Conservation (phyloP, 2,797 vertebrate genomes). For the Eospalax fontanierii region DNA sequence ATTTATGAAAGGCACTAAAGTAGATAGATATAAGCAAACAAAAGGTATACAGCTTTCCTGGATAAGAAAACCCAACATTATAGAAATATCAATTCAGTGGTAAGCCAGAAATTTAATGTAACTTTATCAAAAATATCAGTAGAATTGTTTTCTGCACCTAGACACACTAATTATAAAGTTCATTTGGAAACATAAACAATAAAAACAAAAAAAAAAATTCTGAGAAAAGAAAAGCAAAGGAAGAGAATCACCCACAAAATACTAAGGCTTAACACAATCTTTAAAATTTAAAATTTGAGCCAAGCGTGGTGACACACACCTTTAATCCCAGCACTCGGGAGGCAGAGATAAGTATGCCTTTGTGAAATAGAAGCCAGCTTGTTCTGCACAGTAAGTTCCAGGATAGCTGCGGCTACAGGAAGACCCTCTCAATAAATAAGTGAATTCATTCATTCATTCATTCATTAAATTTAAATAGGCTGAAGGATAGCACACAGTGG, state of each 20-base stretch:
- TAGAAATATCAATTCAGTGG: background rate
- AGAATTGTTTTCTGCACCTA: background rate
- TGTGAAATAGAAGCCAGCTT: no score
- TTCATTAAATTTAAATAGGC: no score
- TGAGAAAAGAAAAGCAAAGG: background rate
- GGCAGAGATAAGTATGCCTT: no score
- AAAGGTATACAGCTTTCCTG: background rate
- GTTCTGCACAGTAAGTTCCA: no score
- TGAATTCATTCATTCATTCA: no score
- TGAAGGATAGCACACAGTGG: background rate
- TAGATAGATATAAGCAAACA: background rate
- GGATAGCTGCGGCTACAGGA: no score
- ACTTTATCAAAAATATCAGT: background rate
- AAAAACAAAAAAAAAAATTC: background rate
- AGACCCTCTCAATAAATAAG: no score
- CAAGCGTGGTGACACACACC: no score
- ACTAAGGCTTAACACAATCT: background rate
- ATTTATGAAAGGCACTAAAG: constrained; percentile 8
- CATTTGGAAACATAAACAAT: background rate
- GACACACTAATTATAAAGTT: background rate
- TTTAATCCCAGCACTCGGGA: no score
- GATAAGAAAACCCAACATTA: background rate
- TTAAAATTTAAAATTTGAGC: background rate
- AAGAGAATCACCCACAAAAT: background rate
- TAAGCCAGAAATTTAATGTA: background rate